Percentiles rank a stretch among this genome's conserved stretches.
phyloP scores from a whole-genome alignment of 2,113 vertebrate species.

The Heliornis fulica region DNA sequence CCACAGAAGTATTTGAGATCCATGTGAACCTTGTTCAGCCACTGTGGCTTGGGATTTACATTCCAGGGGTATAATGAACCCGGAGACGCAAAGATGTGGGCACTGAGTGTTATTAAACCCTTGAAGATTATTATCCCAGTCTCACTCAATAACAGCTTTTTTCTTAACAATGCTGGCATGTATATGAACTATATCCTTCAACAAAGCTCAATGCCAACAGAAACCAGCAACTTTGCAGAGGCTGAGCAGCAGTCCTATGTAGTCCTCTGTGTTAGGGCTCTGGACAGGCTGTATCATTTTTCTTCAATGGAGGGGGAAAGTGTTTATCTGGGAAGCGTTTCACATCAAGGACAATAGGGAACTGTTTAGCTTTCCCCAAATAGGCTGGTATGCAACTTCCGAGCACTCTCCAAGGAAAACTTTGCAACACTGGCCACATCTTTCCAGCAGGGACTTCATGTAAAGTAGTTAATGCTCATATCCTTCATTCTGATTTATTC shows the following conservation, averaged over 20 bases:
- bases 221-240: neutral
- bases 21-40: neutral
- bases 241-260: neutral
- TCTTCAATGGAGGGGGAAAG: neutral
- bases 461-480: conserved; percentile 3
- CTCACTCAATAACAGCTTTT: neutral
- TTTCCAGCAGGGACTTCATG: conserved; percentile 12
- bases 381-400: conserved; percentile 7
- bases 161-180: neutral
- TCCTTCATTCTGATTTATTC: conserved; percentile 43
- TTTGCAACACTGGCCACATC: neutral
- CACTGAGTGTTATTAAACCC: neutral
- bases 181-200: neutral
- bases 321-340: conserved; percentile 48
- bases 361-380: conserved; percentile 52
- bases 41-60: conserved; percentile 17
- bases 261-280: neutral
- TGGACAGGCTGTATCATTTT: neutral
- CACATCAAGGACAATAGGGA: conserved; percentile 33
- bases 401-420: conserved; percentile 11
- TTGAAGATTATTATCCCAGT: neutral
- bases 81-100: neutral
- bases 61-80: neutral
- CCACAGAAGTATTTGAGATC: neutral
- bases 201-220: neutral